Percentiles rank a stretch among this genome's conserved stretches.
Evolutionary conservation across 35 echinoderm and acorn worm genomes (phyloP).

Genomic region (Stichopus chloronotus): DNA sequence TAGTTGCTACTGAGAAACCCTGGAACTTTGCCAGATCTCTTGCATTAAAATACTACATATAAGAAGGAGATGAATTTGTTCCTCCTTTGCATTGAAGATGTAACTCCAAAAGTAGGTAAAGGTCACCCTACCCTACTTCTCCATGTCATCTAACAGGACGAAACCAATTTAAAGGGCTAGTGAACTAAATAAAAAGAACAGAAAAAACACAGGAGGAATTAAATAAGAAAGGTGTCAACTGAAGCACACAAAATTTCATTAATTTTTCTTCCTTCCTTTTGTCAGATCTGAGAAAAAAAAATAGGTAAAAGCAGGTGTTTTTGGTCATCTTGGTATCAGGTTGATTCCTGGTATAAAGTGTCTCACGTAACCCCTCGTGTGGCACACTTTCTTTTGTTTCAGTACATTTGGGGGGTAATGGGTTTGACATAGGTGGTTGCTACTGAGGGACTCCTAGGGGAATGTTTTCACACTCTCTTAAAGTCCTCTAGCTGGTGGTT

Average conservation of each 20-base stretch:
- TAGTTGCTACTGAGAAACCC: too few relatives aligned
- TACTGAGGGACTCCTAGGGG: not conserved
- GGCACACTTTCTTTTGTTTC: constrained; percentile 39
- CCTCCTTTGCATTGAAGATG: too few relatives aligned
- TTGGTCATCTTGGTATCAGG: not conserved
- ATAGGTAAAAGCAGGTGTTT: constrained; percentile 32
- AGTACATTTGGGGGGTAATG: constrained; percentile 22
- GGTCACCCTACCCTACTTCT: not conserved
- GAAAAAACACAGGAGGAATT: not conserved
- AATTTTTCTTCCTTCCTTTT: not conserved
- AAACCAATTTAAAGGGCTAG: not conserved
- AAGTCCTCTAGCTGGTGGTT: constrained; percentile 13
- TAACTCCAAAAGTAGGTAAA: not conserved
- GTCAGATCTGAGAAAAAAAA: not conserved
- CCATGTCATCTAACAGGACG: not conserved
- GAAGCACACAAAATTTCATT: not conserved
- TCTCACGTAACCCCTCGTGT: constrained; percentile 20
- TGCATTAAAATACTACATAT: too few relatives aligned
- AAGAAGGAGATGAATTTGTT: too few relatives aligned
- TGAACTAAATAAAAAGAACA: not conserved
- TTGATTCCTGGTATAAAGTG: constrained; percentile 9
- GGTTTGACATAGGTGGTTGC: constrained; percentile 28
- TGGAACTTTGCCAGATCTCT: too few relatives aligned
- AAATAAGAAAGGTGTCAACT: not conserved
- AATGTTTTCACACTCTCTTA: constrained; percentile 40